These are phyloP conservation scores for Eufriesea mexicana DNA, from an alignment of 1,140 invertebrate genomes.

Conservation along the genomic window DNA sequence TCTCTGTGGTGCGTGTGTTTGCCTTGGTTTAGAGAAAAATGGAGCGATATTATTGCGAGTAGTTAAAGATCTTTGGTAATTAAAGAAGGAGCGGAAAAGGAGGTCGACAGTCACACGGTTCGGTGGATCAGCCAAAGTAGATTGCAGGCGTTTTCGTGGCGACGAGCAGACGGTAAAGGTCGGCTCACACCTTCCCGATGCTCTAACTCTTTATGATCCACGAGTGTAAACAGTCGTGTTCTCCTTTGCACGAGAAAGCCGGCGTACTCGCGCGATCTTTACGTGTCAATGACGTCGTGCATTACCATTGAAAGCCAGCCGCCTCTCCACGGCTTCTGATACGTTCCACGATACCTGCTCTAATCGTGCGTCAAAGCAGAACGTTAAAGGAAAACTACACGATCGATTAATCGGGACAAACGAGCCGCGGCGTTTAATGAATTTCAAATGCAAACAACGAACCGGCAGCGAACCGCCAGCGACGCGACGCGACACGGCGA, in stretches of 20 bases:
- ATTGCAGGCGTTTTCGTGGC: constrained; percentile 47
- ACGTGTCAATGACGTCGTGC: constrained; percentile 33
- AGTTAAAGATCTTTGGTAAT: constrained; percentile 18
- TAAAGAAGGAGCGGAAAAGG: constrained; percentile 46
- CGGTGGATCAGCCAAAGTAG: constrained; percentile 43
- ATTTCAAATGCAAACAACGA: not conserved
- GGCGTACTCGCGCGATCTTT: constrained; percentile 36
- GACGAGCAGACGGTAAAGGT: constrained; percentile 55
- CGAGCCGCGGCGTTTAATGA: not conserved
- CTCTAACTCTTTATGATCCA: constrained; percentile 51
- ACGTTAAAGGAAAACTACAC: not conserved
- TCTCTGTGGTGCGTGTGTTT: not conserved
- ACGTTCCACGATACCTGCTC: constrained; percentile 11
- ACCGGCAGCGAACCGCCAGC: not conserved
- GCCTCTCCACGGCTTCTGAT: constrained; percentile 1
- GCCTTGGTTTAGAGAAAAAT: constrained; percentile 15
- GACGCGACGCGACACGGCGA: no score
- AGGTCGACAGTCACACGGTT: constrained; percentile 51
- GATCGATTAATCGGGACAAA: constrained; percentile 32
- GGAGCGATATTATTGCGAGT: not conserved
- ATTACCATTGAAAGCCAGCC: constrained; percentile 11
- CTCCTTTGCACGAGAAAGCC: constrained; percentile 57
- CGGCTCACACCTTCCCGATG: constrained; percentile 43
- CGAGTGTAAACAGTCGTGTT: constrained; percentile 59
- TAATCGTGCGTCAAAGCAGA: not conserved